A percentile compares a stretch with the other conserved stretches of the same genome.
phyloP scores from a whole-genome alignment of 2,888 invertebrate species.

The Cosmia pyralina region DNA sequence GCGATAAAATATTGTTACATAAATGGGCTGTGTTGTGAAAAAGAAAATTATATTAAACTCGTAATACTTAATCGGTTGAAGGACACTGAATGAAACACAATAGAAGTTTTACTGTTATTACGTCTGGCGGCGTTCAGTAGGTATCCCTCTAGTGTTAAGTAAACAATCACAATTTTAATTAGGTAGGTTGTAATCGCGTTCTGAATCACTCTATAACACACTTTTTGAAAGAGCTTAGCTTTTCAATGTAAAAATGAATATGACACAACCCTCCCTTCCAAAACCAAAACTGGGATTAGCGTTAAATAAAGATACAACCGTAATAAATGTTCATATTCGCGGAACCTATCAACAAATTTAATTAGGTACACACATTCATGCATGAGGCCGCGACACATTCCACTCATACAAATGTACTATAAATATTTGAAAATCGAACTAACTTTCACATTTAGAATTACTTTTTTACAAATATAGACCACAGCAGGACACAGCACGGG shows the following conservation, averaged over 20 bases:
- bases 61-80: neutral
- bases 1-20: conserved; percentile 40
- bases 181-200: neutral
- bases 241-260: neutral
- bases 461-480: no score
- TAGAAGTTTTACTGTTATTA: no score
- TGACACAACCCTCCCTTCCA: neutral
- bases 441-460: neutral
- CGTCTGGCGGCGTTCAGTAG: no score
- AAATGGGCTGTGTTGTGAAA: conserved; percentile 17
- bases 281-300: conserved; percentile 6
- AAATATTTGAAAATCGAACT: conserved; percentile 16
- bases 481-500: neutral
- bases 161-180: neutral
- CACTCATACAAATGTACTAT: conserved; percentile 4
- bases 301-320: conserved; percentile 13
- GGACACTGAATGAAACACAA: no score
- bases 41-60: neutral
- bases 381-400: conserved; percentile 12
- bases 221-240: neutral
- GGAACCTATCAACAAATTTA: conserved; percentile 34
- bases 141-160: neutral
- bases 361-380: conserved; percentile 29
- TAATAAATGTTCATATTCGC: conserved; percentile 22
- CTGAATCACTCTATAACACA: neutral